phyloP scores from a whole-genome alignment of 2,113 vertebrate species.

The Ranitomeya variabilis region DNA sequence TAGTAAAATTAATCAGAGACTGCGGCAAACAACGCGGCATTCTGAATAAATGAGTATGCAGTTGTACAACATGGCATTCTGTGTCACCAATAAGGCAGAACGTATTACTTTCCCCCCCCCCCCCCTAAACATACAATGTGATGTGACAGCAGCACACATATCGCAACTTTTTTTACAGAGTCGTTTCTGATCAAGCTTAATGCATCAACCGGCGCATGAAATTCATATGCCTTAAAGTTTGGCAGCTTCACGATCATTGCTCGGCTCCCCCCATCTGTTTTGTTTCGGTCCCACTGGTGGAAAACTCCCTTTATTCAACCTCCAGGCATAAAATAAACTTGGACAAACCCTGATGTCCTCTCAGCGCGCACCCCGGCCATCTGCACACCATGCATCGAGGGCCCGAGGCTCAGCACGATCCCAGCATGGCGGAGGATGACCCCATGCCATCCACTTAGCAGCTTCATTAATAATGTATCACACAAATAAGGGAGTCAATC shows the following conservation, averaged over 20 bases:
- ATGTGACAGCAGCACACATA: neutral
- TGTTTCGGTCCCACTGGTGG: neutral
- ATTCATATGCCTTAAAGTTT: slow-evolving; percentile 51
- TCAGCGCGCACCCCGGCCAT: slow-evolving; percentile 5
- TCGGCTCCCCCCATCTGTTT: slow-evolving; percentile 59
- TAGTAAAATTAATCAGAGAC: no score
- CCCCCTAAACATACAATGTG: neutral
- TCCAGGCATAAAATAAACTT: slow-evolving; percentile 24
- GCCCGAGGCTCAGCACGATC: slow-evolving; percentile 10
- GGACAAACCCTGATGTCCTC: slow-evolving; percentile 11
- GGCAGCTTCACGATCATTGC: slow-evolving; percentile 35
- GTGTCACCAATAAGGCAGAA: neutral
- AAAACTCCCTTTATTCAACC: slow-evolving; percentile 57
- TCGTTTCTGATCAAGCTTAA: neutral
- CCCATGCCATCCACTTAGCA: neutral
- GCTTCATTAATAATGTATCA: slow-evolving; percentile 69
- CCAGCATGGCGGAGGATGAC: neutral
- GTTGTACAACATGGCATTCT: neutral
- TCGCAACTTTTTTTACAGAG: neutral
- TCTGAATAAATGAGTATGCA: no score
- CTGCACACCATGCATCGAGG: slow-evolving; percentile 44
- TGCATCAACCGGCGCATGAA: neutral
- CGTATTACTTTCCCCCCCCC: neutral
- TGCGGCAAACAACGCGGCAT: no score
- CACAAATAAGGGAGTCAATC: slow-evolving; percentile 59